Evolutionary conservation across 2,888 invertebrate genomes (phyloP), one percentile per base, ranked within the genome.

Genomic region (Dryocosmus kuriphilus): DNA sequence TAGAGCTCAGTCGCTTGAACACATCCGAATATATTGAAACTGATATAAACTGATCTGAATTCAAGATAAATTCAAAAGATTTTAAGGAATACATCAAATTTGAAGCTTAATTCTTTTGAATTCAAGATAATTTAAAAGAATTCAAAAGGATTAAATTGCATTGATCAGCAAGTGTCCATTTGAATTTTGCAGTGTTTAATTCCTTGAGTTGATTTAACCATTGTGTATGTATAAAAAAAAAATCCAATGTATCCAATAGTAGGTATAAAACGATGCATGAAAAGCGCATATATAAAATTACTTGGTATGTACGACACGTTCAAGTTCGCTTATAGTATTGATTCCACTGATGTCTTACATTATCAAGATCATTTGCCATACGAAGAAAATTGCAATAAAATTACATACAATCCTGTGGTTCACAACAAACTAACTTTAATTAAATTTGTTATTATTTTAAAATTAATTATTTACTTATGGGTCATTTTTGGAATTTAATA

Each of bases 291-390:
- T 19, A 30, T n/a, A 30, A 67, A 67, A 46, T n/a, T n/a, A 14
- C 11, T 71, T 71, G 51, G n/a, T 46, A 71, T 51, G 27, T 51
- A 71, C 30, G 51, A 51, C 71, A 71, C 71, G 71, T 71, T 71
- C 51, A 71, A 71, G 51, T 71, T 71, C 71, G 51, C 67, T 67
- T 46, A n/a, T 22, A 27, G 46, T 46, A 5, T 27, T 46, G 67
- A 46, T 71, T 71, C n/a, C 6, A 51, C 46, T 24, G 57, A 24
- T 57, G 24, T 22, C 14, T 57, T 24, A 24, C 24, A 24, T 46
- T 67, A 46, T 67, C 24, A 46, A 67, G 27, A 67, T 67, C 19
- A 19, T 71, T 67, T 46, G n/a, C 2, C n/a, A 71, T 6, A n/a
- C 8, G 32, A 30, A 19, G 11, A 30, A 16, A 51, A 51, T 51